phyloP scores from a whole-genome alignment of 2,113 vertebrate species.

The Lasiurus borealis region DNA sequence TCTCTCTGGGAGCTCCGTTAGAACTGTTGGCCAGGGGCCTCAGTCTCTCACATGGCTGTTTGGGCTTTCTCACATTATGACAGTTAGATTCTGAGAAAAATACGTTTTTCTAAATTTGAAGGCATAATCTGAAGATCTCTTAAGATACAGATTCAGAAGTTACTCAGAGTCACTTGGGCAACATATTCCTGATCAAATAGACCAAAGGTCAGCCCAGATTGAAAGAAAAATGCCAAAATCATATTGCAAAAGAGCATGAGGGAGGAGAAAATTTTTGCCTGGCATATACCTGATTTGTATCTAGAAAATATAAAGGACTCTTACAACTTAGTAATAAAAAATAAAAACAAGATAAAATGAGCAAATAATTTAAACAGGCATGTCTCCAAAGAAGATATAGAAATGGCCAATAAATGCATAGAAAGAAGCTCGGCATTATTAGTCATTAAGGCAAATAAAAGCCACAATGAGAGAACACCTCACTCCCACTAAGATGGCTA shows the following conservation, averaged over 20 bases:
- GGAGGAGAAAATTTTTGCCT: background rate
- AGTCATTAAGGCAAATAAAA: background rate
- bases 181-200: background rate
- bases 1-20: background rate
- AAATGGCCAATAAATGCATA: slow-evolving; percentile 4
- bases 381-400: background rate
- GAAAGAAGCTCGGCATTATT: background rate
- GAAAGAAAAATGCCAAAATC: background rate
- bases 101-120: background rate
- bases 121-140: background rate
- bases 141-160: slow-evolving; percentile 11
- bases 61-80: background rate
- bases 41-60: background rate
- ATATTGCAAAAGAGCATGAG: background rate
- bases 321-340: slow-evolving; percentile 40
- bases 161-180: background rate
- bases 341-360: background rate
- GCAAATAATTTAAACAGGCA: background rate
- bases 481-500: background rate
- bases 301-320: slow-evolving; percentile 14
- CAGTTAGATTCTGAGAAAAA: background rate
- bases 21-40: background rate
- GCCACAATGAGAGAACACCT: background rate
- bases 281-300: background rate
- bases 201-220: background rate